These are phyloP conservation scores for Athene cunicularia DNA, from an alignment of 2,113 vertebrate species.

Conservation along the genomic window DNA sequence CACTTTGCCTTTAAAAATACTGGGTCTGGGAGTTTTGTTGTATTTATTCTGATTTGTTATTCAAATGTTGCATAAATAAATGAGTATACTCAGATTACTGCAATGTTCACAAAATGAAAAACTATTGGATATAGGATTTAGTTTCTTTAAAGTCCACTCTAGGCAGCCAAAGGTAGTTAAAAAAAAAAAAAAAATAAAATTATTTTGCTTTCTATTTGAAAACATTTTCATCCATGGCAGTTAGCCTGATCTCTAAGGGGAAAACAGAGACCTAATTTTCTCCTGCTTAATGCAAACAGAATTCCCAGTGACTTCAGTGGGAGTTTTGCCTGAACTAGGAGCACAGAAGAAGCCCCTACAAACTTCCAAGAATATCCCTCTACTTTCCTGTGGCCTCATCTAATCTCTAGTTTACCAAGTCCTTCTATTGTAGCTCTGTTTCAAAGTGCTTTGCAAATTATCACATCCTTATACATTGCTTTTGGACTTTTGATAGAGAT, in stretches of 20 bases:
- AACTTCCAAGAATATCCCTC: slow-evolving; percentile 6
- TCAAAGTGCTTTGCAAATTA: slow-evolving; percentile 7
- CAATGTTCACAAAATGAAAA: background rate
- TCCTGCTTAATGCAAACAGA: slow-evolving; percentile 43
- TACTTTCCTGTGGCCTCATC: background rate
- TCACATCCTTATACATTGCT: background rate
- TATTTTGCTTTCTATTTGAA: slow-evolving; percentile 57
- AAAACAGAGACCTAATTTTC: slow-evolving; percentile 55
- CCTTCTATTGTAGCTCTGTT: background rate
- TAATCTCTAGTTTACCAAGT: background rate
- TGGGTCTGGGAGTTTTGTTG: background rate
- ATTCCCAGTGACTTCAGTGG: slow-evolving; percentile 42
- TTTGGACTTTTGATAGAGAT: background rate
- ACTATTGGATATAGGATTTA: background rate
- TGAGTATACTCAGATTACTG: background rate
- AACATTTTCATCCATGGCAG: slow-evolving; percentile 41
- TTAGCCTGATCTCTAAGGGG: slow-evolving; percentile 37
- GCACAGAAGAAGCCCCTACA: background rate
- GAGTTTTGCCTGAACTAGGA: slow-evolving; percentile 26
- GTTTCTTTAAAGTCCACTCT: background rate
- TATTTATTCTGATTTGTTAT: background rate
- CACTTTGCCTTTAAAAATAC: background rate
- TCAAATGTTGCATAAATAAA: background rate
- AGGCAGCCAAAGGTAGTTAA: background rate
- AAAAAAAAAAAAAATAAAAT: background rate